These are phyloP conservation scores for Podiceps cristatus DNA, from an alignment of 2,113 vertebrate genomes.

Conservation along the genomic window DNA sequence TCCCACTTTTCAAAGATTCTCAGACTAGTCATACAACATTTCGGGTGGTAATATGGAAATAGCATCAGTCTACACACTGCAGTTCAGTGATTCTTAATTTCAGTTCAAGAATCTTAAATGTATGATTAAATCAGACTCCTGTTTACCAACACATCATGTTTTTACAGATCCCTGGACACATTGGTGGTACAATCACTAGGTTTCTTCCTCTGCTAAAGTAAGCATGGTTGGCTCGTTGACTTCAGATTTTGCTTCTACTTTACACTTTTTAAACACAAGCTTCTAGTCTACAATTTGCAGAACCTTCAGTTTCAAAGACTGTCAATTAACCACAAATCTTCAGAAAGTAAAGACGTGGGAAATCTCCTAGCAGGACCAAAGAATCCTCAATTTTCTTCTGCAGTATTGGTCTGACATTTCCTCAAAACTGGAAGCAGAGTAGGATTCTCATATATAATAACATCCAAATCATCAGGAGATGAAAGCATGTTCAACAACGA, in stretches of 20 bases:
- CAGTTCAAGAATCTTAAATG: not conserved
- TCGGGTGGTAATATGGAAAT: not conserved
- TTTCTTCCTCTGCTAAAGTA: not conserved
- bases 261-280: not conserved
- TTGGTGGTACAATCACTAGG: not conserved
- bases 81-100: not conserved
- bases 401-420: not conserved
- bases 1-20: not conserved
- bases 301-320: not conserved
- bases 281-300: not conserved
- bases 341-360: not conserved
- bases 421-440: not conserved
- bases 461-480: not conserved
- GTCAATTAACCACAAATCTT: not conserved
- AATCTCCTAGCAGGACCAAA: not conserved
- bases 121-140: not conserved
- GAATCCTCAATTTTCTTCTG: not conserved
- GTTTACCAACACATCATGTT: not conserved
- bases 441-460: not conserved
- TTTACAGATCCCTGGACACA: not conserved
- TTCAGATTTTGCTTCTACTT: not conserved
- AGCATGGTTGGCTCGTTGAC: not conserved
- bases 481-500: not conserved
- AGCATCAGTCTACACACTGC: not conserved
- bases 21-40: not conserved